A percentile compares a stretch with the other conserved stretches of the same genome.
phyloP scores from a whole-genome alignment of 2,797 vertebrate species.

The Eupleurogrammus muticus region DNA sequence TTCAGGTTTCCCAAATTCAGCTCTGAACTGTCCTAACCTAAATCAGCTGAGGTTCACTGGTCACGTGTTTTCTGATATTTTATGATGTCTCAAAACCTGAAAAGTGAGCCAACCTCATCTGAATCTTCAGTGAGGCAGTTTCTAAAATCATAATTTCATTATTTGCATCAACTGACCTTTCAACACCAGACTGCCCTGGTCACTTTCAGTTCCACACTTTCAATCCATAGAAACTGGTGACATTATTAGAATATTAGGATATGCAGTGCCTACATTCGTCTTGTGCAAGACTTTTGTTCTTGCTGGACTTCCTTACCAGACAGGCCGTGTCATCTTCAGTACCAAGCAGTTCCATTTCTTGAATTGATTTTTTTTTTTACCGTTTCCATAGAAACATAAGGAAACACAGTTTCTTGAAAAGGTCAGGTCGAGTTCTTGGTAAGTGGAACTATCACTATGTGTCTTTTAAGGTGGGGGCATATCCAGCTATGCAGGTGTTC shows the following conservation, averaged over 20 bases:
- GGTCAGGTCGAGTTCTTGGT: conserved; percentile 15
- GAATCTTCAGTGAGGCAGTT: not conserved
- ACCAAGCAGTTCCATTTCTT: conserved; percentile 38
- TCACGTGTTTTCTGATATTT: too few species aligned
- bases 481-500: conserved; percentile 81
- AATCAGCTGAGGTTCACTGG: too few species aligned
- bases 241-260: not conserved
- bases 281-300: conserved; percentile 30
- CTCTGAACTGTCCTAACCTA: too few species aligned
- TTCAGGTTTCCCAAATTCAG: too few species aligned
- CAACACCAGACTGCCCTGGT: not conserved
- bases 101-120: not conserved
- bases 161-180: not conserved
- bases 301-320: conserved; percentile 17
- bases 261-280: not conserved
- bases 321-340: not conserved
- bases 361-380: conserved; percentile 29
- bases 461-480: conserved; percentile 83
- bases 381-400: conserved; percentile 35
- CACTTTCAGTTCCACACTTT: conserved; percentile 41
- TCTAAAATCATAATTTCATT: not conserved
- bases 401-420: conserved; percentile 10
- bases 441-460: conserved; percentile 5
- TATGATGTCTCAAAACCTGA: not conserved
- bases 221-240: not conserved